These are phyloP conservation scores for Neocrepidodera transversa DNA, from an alignment of 2,888 invertebrate species.

Conservation along the genomic window DNA sequence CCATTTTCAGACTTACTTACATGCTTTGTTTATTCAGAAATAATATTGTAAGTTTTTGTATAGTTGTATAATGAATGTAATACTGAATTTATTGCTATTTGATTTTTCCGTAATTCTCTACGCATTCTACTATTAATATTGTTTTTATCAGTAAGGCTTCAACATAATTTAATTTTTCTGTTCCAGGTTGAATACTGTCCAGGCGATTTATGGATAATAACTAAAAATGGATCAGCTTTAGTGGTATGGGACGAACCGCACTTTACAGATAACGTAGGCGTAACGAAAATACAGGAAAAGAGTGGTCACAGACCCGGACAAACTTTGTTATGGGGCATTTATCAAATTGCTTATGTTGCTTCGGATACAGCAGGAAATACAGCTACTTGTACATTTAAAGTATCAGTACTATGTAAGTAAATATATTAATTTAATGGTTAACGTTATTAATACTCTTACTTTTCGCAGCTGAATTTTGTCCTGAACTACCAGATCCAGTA, in stretches of 20 bases:
- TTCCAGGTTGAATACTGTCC: constrained; percentile 82
- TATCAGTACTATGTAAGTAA: constrained; percentile 83
- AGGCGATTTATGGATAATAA: constrained; percentile 92
- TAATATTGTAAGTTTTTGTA: too few species aligned
- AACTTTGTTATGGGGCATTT: constrained; percentile 89
- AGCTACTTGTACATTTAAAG: constrained; percentile 90
- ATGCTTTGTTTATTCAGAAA: too few species aligned
- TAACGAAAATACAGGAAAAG: constrained; percentile 80
- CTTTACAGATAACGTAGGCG: constrained; percentile 88
- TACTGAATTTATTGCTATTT: too few species aligned
- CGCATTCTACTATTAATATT: too few species aligned
- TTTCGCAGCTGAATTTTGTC: constrained; percentile 85
- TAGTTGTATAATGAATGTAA: too few species aligned
- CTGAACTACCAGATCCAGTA: constrained; percentile 84
- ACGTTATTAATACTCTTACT: background rate
- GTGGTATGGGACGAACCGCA: constrained; percentile 93
- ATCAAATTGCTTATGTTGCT: constrained; percentile 92
- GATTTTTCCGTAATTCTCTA: too few species aligned
- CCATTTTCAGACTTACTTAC: too few species aligned
- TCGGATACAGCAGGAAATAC: constrained; percentile 91
- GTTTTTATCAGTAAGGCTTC: too few species aligned
- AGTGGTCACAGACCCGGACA: constrained; percentile 88
- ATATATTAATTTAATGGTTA: background rate
- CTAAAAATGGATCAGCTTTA: constrained; percentile 87
- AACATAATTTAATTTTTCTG: background rate